These are phyloP conservation scores for Hippocampus kuda DNA, from an alignment of 2,797 vertebrate species.

Conservation along the genomic window DNA sequence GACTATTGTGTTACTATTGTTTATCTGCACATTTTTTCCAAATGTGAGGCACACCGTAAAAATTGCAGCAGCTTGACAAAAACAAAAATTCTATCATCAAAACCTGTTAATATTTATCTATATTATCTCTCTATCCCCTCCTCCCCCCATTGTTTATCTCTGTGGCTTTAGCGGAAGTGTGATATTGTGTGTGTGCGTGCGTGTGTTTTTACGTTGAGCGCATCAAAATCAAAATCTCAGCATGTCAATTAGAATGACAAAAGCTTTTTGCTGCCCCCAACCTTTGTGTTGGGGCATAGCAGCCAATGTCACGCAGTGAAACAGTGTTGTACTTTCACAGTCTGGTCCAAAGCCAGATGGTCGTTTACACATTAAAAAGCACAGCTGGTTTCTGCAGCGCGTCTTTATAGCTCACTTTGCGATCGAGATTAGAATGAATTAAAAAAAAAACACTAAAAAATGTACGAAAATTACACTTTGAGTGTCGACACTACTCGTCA, in stretches of 20 bases:
- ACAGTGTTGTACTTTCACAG: conserved; percentile 2
- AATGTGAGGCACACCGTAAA: neutral
- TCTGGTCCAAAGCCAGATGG: conserved; percentile 48
- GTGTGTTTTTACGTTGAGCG: conserved; percentile 12
- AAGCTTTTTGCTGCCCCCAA: conserved; percentile 63
- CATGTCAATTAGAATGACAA: conserved; percentile 44
- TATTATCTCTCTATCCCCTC: too few species aligned
- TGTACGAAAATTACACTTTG: neutral
- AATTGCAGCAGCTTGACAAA: neutral
- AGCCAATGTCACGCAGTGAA: conserved; percentile 31
- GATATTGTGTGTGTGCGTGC: too few species aligned
- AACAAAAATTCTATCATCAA: too few species aligned
- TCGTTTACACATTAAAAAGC: conserved; percentile 49
- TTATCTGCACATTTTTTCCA: neutral
- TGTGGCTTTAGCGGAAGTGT: too few species aligned
- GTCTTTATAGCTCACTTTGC: conserved; percentile 43
- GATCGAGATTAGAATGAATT: neutral
- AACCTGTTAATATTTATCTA: too few species aligned
- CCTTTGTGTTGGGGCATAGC: conserved; percentile 48
- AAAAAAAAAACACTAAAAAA: neutral
- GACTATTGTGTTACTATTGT: neutral
- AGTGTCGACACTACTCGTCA: neutral
- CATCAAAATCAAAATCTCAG: conserved; percentile 22
- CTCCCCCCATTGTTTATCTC: too few species aligned
- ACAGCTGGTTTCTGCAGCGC: conserved; percentile 54